Evolutionary conservation across 1,140 invertebrate species (phyloP).

Genomic region (Micrasema minimum): DNA sequence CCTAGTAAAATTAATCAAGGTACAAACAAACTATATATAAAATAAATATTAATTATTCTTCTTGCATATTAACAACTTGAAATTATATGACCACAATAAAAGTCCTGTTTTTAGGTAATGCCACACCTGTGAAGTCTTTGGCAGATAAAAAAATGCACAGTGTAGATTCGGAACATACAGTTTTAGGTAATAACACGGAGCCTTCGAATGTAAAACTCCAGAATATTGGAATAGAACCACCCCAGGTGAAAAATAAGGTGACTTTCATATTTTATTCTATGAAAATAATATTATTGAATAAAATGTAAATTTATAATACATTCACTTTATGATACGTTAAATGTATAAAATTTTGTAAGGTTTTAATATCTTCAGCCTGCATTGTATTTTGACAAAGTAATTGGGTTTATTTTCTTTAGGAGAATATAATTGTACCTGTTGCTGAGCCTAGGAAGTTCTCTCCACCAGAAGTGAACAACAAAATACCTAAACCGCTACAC

Average conservation of each 20-base stretch:
- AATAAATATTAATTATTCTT: neutral
- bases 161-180: slow-evolving; percentile 62
- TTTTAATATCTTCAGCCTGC: no score
- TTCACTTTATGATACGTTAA: no score
- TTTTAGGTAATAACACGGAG: slow-evolving; percentile 54
- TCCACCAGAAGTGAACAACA: slow-evolving; percentile 41
- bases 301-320: no score
- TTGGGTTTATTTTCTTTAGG: slow-evolving; percentile 6
- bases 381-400: no score
- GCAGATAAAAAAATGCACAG: slow-evolving; percentile 65
- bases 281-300: no score
- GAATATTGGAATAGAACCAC: slow-evolving; percentile 65
- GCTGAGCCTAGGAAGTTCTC: slow-evolving; percentile 25
- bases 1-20: slow-evolving; percentile 30
- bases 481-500: slow-evolving; percentile 43
- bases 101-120: slow-evolving; percentile 14
- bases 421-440: neutral
- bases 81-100: neutral
- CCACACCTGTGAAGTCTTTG: slow-evolving; percentile 48
- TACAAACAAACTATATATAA: slow-evolving; percentile 13
- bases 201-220: slow-evolving; percentile 58
- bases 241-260: slow-evolving; percentile 50
- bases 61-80: neutral
- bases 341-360: no score
- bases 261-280: no score